Evolutionary conservation across 2,888 invertebrate genomes (phyloP).

Genomic region (Tenthredo scrophulariae): DNA sequence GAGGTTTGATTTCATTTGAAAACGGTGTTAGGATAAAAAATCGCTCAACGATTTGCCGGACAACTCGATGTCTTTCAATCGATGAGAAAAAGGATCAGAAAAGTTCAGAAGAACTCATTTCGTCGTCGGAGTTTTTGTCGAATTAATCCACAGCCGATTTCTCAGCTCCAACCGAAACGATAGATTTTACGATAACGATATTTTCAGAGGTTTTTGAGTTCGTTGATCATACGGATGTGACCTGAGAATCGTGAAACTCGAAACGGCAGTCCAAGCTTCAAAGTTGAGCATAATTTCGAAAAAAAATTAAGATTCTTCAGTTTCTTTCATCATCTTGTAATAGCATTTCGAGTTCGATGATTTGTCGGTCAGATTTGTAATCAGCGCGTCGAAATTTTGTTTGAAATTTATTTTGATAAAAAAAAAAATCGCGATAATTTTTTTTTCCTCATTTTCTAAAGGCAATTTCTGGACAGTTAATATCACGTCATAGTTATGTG

Average conservation of each 20-base stretch:
- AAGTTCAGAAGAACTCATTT: not conserved
- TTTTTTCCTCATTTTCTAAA: not conserved
- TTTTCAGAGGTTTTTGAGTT: not conserved
- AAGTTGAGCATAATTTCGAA: not conserved
- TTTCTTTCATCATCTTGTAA: too few relatives aligned
- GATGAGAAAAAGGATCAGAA: not conserved
- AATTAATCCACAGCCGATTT: not conserved
- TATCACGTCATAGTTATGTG: not conserved
- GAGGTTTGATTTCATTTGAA: not conserved
- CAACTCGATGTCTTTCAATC: not conserved
- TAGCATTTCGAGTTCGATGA: too few relatives aligned
- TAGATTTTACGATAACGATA: too few relatives aligned
- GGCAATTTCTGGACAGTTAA: not conserved
- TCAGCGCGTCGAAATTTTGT: too few relatives aligned
- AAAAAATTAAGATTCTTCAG: not conserved
- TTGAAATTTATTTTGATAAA: too few relatives aligned
- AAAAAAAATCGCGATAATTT: not conserved
- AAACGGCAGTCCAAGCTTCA: not conserved
- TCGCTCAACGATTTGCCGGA: not conserved
- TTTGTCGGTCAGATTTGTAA: too few relatives aligned
- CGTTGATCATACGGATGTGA: too few relatives aligned
- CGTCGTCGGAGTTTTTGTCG: not conserved
- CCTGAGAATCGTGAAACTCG: too few relatives aligned
- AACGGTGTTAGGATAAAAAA: not conserved
- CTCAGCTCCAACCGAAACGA: not conserved